Conservation (phyloP, 2,797 vertebrate genomes). For the Salarias fasciatus region DNA sequence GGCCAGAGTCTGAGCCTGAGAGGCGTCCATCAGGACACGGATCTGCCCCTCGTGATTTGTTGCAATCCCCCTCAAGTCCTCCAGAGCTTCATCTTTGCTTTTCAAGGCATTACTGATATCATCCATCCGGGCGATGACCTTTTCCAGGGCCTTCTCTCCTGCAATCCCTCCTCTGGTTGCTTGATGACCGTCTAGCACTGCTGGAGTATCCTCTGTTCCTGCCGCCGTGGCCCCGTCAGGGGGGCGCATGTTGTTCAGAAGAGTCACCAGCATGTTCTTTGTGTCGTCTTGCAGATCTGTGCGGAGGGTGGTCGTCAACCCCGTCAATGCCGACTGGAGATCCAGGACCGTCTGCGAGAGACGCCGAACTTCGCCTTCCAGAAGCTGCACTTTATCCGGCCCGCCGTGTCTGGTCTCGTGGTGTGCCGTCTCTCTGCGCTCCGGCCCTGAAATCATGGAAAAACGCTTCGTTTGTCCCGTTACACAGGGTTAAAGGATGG, state of each 20-base stretch:
- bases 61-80: conserved; percentile 88
- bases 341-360: conserved; percentile 92
- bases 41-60: conserved; percentile 91
- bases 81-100: conserved; percentile 88
- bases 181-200: conserved; percentile 81
- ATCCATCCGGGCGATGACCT: conserved; percentile 87
- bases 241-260: conserved; percentile 85
- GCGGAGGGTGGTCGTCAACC: conserved; percentile 86
- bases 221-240: conserved; percentile 70
- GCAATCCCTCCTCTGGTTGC: conserved; percentile 66
- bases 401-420: conserved; percentile 65
- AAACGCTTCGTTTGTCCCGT: not conserved
- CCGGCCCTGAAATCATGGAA: conserved; percentile 67
- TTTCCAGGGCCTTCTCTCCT: conserved; percentile 83
- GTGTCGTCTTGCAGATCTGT: conserved; percentile 89
- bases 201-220: conserved; percentile 79
- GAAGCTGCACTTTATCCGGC: conserved; percentile 87
- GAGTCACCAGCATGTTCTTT: conserved; percentile 86
- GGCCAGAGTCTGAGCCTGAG: conserved; percentile 74
- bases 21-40: conserved; percentile 90
- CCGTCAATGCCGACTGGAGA: conserved; percentile 89
- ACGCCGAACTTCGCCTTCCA: conserved; percentile 92
- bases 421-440: conserved; percentile 74
- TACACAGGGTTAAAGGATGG: too few relatives aligned
- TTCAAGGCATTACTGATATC: conserved; percentile 87